These are phyloP conservation scores for Acipenser transmontanus DNA, from an alignment of 2,797 vertebrate species.

Conservation along the genomic window DNA sequence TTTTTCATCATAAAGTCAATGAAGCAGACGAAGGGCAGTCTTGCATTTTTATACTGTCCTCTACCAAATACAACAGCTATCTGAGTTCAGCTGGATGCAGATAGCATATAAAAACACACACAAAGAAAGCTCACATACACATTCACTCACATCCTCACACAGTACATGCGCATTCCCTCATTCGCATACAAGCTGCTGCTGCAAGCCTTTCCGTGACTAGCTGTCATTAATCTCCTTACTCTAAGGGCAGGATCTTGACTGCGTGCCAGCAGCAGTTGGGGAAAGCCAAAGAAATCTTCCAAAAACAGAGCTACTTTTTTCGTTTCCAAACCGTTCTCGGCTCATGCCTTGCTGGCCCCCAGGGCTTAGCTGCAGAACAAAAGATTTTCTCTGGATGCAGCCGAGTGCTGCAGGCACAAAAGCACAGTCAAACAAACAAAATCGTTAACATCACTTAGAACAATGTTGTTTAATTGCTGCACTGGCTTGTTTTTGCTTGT, in stretches of 20 bases:
- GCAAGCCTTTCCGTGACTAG: constrained; percentile 66
- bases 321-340: constrained; percentile 44
- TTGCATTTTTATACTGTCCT: too few relatives aligned
- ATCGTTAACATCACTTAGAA: constrained; percentile 7
- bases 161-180: background rate
- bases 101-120: background rate
- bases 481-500: background rate
- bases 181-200: constrained; percentile 22
- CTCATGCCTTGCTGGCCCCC: constrained; percentile 35
- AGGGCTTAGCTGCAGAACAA: constrained; percentile 38
- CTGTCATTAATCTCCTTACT: constrained; percentile 71
- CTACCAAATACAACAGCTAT: too few relatives aligned
- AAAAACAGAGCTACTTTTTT: constrained; percentile 57
- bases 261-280: constrained; percentile 50
- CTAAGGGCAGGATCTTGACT: constrained; percentile 64
- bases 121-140: background rate
- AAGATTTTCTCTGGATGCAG: constrained; percentile 34
- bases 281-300: constrained; percentile 55
- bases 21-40: too few relatives aligned
- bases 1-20: too few relatives aligned
- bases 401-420: constrained; percentile 10
- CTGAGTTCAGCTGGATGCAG: too few relatives aligned
- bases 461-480: background rate
- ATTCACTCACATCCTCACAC: too few relatives aligned
- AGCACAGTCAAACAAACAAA: constrained; percentile 9